Evolutionary conservation across 2,888 invertebrate genomes (phyloP).

Genomic region (Diploptera punctata): DNA sequence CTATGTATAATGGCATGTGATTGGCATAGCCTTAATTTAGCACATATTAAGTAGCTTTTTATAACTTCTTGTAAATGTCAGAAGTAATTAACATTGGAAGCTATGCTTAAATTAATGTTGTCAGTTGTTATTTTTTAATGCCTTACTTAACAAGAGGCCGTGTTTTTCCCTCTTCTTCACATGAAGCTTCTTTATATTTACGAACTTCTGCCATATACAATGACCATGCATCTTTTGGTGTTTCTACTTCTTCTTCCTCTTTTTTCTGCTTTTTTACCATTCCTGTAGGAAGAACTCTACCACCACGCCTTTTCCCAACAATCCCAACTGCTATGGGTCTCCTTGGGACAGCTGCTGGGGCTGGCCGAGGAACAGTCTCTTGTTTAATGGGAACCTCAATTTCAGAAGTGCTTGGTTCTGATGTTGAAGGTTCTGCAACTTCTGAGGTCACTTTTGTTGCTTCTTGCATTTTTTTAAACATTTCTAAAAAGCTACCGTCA

Average conservation of each 20-base stretch:
- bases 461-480: conserved; percentile 90
- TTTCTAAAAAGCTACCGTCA: conserved; percentile 89
- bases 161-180: conserved; percentile 88
- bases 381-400: neutral
- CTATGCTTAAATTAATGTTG: neutral
- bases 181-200: conserved; percentile 89
- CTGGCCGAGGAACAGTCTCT: neutral
- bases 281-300: conserved; percentile 87
- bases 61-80: no score
- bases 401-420: neutral
- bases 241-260: conserved; percentile 62
- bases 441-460: conserved; percentile 48
- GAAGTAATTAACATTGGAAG: conserved; percentile 17
- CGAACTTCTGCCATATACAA: conserved; percentile 93
- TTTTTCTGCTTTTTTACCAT: conserved; percentile 85
- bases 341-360: conserved; percentile 19
- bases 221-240: conserved; percentile 85
- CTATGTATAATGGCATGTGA: no score
- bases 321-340: conserved; percentile 56
- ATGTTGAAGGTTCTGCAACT: neutral
- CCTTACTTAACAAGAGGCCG: conserved; percentile 88
- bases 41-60: no score
- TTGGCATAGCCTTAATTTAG: no score
- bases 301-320: conserved; percentile 85
- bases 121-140: neutral